phyloP scores from a whole-genome alignment of 2,888 invertebrate species.

The Cephus spinipes region DNA sequence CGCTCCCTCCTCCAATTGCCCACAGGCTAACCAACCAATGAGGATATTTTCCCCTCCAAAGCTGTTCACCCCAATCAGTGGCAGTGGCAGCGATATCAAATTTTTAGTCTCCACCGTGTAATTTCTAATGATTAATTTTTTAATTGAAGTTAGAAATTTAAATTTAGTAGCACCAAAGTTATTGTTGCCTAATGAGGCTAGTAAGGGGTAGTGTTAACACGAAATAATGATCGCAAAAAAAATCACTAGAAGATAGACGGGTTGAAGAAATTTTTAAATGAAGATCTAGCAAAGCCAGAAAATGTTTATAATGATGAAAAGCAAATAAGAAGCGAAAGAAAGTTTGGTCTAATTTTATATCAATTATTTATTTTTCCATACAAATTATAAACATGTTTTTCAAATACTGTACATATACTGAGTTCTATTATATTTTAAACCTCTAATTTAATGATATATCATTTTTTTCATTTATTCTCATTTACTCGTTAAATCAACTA shows the following conservation, averaged over 20 bases:
- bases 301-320: not conserved
- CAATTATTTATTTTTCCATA: constrained; percentile 75
- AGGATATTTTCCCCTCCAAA: not conserved
- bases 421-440: constrained; percentile 67
- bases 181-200: no score
- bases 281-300: not conserved
- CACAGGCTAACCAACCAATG: not conserved
- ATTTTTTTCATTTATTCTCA: constrained; percentile 61
- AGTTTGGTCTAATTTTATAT: constrained; percentile 53
- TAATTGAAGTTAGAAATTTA: not conserved
- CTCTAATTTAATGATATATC: constrained; percentile 69
- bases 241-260: not conserved
- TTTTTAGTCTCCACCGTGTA: not conserved
- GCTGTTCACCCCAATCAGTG: not conserved
- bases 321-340: not conserved
- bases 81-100: not conserved
- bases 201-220: no score
- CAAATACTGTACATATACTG: constrained; percentile 82
- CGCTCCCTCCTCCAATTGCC: not conserved
- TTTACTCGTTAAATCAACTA: constrained; percentile 65
- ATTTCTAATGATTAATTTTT: not conserved
- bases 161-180: not conserved
- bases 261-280: not conserved
- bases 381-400: constrained; percentile 86
- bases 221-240: not conserved